Evolutionary conservation across 1,140 invertebrate species (phyloP), one percentile per base, ranked within the genome.

Genomic region (Druon quercuslanigerum): DNA sequence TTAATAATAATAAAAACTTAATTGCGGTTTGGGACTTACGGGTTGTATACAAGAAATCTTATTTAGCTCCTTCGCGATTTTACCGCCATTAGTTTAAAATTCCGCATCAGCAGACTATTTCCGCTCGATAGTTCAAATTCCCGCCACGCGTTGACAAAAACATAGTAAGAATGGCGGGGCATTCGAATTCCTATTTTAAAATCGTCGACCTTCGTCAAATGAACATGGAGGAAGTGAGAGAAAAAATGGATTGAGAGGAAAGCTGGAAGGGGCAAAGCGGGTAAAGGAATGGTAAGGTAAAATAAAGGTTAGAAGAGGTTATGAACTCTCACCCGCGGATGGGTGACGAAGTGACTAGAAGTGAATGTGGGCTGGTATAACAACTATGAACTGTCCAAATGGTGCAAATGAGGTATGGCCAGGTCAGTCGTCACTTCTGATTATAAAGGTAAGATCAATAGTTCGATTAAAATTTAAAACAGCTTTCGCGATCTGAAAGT

Each of bases 241-340:
- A 51, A 71, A 75, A 57, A 78, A 74, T 70, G 80, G 40, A n/a
- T 60, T 57, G 71, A 72, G 54, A 19, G n/a, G 19, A 8, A 51
- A 7, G 52, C 71, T 79, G 76, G 72, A 54, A 76, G 54, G 77
- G 51, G 25, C 25, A 75, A 52, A 19, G n/a, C 20, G 60, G 82
- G 83, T 20, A 77, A 76, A 78, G 83, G 73, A 86, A 86, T 84
- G 83, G 81, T 86, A 86, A 86, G 83, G 81, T 85, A 86, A 77
- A 77, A 54, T 77, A 77, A 86, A 86, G 85, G 85, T 84, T 86
- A 84, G 79, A 84, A 82, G 84, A 86, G 85, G 85, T 86, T 86
- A 86, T 86, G 85, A 86, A 86, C 85, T 86, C 84, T 86, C 84
- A 86, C 83, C 84, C 83, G 79, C 74, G 70, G 56, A 77, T 83